A percentile compares a stretch with the other conserved stretches of the same genome.
Evolutionary conservation across 1,140 invertebrate species (phyloP).

Genomic region (Seison nebaliae): DNA sequence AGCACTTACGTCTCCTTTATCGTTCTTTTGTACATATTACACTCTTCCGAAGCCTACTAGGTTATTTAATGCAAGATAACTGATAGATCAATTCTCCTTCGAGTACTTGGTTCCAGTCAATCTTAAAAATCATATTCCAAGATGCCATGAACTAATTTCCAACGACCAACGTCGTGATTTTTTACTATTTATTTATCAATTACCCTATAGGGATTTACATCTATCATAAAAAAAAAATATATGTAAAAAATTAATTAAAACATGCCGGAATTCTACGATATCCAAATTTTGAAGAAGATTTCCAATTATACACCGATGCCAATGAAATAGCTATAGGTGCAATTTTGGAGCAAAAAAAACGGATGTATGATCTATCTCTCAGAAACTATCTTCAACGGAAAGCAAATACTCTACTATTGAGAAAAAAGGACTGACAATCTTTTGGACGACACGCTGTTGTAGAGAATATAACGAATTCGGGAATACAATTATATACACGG

Average conservation of each 20-base stretch:
- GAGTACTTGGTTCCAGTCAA: too few species aligned
- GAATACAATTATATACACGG: conserved; percentile 6
- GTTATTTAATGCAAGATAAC: too few species aligned
- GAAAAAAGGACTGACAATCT: conserved; percentile 23
- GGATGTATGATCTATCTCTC: conserved; percentile 15
- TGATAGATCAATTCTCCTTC: too few species aligned
- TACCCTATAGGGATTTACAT: too few species aligned
- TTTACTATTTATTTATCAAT: too few species aligned
- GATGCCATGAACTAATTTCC: too few species aligned
- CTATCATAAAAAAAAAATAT: too few species aligned
- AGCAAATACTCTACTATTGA: conserved; percentile 25
- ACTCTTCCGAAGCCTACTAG: too few species aligned
- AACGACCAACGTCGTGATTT: too few species aligned
- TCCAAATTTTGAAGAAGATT: neutral
- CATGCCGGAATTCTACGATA: conserved; percentile 4
- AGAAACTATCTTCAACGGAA: conserved; percentile 14
- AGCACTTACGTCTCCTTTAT: too few species aligned
- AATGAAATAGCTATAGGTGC: conserved; percentile 14
- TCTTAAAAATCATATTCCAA: too few species aligned
- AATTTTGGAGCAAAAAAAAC: conserved; percentile 15
- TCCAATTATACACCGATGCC: conserved; percentile 14
- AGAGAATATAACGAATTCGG: conserved; percentile 18
- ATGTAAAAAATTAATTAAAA: conserved; percentile 3
- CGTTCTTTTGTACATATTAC: too few species aligned
- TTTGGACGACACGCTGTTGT: conserved; percentile 26